Base-by-base conservation (phyloP, 2,888 invertebrate genomes). In the Chymomyza caudatula region DNA sequence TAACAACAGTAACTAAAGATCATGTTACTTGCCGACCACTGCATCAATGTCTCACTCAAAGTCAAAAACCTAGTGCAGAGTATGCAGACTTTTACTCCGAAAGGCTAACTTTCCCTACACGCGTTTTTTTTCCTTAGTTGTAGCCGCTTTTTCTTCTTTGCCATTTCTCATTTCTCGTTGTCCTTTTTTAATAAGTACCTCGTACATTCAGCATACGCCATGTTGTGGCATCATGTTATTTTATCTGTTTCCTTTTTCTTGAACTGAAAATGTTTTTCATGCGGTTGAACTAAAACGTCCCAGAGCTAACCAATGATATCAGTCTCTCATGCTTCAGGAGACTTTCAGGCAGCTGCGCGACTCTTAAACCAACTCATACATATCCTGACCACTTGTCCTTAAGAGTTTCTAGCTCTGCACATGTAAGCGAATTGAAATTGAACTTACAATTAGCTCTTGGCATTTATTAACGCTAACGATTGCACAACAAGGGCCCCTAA, bases 151-250 rank as follows among this genome's bases (percentile, higher is more conserved):
- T 51, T 44, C 23, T 25, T 54, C 0, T 54, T 29, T 2, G 13
- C 17, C 17, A 6, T 54, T 47, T 55, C 62, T n/a, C 20, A 37
- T 37, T 54, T 11, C 15, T 60, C 15, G 19, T 42, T 57, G n/a
- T 15, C 23, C 22, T 57, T 66, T 73, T 76, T 79, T 71, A 71
- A 77, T 78, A 78, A 80, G 75, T 73, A 71, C 73, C 71, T 71
- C 71, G 67, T 71, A 76, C 77, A 78, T 76, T 73, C 72, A 60
- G 72, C 74, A 69, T 76, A 63, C 77, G 70, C 79, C 79, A 72
- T 78, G 72, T 78, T 78, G 74, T 64, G 61, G 59, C 67, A 63
- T 15, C 73, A 68, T 77, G 72, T 65, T 77, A 62, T 66, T 67
- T 60, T 64, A 62, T 17, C 59, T 63, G 51, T 61, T 67, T 42